These are phyloP conservation scores for Parapsyche elsis DNA, from an alignment of 1,140 invertebrate genomes.

Conservation along the genomic window DNA sequence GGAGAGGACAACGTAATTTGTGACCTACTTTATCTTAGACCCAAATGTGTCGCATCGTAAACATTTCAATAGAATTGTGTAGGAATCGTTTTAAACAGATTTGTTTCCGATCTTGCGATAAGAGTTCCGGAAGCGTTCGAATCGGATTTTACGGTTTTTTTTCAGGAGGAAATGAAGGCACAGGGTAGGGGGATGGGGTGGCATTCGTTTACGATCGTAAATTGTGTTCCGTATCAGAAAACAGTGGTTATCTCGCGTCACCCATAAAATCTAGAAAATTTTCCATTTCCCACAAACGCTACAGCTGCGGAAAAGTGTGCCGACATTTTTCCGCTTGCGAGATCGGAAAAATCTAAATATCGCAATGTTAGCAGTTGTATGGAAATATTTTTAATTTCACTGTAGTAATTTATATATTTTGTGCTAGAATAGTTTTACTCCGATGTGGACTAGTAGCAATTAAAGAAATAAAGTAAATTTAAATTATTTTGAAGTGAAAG, in stretches of 20 bases:
- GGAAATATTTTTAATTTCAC: too few relatives aligned
- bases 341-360: too few relatives aligned
- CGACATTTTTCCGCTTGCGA: not conserved
- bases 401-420: too few relatives aligned
- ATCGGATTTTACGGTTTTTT: conserved; percentile 1
- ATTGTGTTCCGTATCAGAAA: not conserved
- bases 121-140: not conserved
- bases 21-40: too few relatives aligned
- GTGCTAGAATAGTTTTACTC: too few relatives aligned
- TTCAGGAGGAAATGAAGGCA: not conserved
- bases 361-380: too few relatives aligned
- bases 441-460: too few relatives aligned
- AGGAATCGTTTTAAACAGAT: too few relatives aligned
- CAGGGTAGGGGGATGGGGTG: not conserved
- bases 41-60: too few relatives aligned
- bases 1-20: too few relatives aligned
- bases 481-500: not conserved
- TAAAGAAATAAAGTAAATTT: not conserved
- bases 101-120: not conserved
- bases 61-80: not conserved
- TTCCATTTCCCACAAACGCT: not conserved
- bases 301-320: not conserved
- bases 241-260: not conserved
- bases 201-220: conserved; percentile 10
- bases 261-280: conserved; percentile 2